phyloP scores from a whole-genome alignment of 2,888 invertebrate genomes.

The Hylaea fasciaria region DNA sequence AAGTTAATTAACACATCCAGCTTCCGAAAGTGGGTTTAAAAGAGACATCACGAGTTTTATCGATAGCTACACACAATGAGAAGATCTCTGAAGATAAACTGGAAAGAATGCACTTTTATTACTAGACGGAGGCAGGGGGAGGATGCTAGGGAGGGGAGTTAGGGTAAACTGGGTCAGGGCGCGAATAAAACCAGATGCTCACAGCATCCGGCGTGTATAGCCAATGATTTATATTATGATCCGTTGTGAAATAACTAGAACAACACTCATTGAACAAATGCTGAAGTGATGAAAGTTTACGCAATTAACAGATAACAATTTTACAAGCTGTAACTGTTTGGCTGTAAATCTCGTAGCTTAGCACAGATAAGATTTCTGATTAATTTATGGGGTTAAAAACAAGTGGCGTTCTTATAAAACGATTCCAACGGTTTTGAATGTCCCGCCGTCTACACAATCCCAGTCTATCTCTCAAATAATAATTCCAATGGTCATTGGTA shows the following conservation, averaged over 20 bases:
- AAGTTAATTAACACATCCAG: no score
- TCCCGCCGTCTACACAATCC: no score
- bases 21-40: not conserved
- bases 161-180: constrained; percentile 51
- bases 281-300: constrained; percentile 25
- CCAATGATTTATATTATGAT: constrained; percentile 56
- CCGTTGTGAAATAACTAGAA: constrained; percentile 41
- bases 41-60: constrained; percentile 2
- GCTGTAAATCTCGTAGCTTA: no score
- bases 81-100: constrained; percentile 42
- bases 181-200: constrained; percentile 49
- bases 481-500: no score
- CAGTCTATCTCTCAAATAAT: no score
- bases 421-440: no score
- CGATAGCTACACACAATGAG: constrained; percentile 20
- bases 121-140: constrained; percentile 23
- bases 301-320: no score
- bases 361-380: no score
- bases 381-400: no score
- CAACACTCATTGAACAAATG: constrained; percentile 40
- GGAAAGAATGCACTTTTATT: constrained; percentile 55
- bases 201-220: constrained; percentile 46
- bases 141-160: constrained; percentile 9
- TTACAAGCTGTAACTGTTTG: constrained; percentile 6
- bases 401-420: no score